These are phyloP conservation scores for Nyctalus aviator DNA, from an alignment of 2,797 vertebrate species.

Conservation along the genomic window DNA sequence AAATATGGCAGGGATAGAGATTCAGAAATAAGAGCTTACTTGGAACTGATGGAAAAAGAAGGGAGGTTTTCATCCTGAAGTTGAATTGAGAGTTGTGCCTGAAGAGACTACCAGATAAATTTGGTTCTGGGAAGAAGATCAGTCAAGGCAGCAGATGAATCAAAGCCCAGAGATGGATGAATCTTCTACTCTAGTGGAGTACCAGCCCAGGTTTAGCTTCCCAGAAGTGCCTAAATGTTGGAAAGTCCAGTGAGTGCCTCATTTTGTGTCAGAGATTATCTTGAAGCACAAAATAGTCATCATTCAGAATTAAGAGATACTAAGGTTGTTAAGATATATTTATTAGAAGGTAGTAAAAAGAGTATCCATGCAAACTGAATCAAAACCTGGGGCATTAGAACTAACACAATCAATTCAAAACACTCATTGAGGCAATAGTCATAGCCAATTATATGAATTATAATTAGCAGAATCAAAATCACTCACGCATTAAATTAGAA, in stretches of 20 bases:
- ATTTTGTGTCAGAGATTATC: background rate
- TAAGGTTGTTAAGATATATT: constrained; percentile 39
- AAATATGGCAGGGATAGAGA: background rate
- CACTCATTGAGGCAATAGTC: constrained; percentile 65
- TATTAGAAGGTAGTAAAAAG: constrained; percentile 34
- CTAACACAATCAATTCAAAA: constrained; percentile 70
- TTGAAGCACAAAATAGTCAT: background rate
- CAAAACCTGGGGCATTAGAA: constrained; percentile 47
- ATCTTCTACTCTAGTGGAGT: background rate
- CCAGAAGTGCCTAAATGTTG: background rate
- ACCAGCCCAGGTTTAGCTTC: background rate
- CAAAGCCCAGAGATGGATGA: background rate
- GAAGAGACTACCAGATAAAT: background rate
- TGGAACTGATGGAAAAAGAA: background rate
- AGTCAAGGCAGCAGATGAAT: background rate
- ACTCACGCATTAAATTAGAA: constrained; percentile 89
- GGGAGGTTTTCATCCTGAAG: background rate
- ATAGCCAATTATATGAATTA: constrained; percentile 76
- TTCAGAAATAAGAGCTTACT: background rate
- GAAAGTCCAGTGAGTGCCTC: background rate
- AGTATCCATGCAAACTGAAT: constrained; percentile 50
- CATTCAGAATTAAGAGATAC: constrained; percentile 39
- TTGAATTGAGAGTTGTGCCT: background rate
- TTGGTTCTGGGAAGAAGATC: background rate
- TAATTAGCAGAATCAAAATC: constrained; percentile 87